Evolutionary conservation across 2,113 vertebrate genomes (phyloP).

Genomic region (Elgaria multicarinata): DNA sequence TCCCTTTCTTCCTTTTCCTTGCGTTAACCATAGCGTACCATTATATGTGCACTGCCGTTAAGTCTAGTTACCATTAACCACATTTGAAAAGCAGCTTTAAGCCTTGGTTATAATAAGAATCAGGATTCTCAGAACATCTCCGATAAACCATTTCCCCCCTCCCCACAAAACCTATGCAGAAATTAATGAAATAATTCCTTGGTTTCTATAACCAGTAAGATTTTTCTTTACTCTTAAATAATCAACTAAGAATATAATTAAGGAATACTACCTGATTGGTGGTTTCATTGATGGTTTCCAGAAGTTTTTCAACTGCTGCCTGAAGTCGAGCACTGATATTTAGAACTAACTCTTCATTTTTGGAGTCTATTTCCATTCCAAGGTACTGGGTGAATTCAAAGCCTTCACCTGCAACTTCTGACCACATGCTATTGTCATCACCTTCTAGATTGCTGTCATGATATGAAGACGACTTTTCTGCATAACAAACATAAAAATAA

Average conservation of each 20-base stretch:
- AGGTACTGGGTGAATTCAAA: slow-evolving; percentile 81
- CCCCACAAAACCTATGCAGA: neutral
- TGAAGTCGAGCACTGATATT: slow-evolving; percentile 89
- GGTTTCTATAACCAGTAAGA: neutral
- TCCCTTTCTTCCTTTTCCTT: neutral
- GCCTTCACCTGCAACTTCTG: slow-evolving; percentile 75
- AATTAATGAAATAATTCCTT: neutral
- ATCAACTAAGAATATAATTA: neutral
- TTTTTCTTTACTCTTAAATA: neutral
- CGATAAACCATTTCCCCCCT: neutral
- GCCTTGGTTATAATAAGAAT: too few species aligned
- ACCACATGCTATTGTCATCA: slow-evolving; percentile 76
- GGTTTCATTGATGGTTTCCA: slow-evolving; percentile 89
- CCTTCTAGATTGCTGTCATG: slow-evolving; percentile 60
- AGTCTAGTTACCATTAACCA: neutral
- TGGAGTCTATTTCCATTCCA: slow-evolving; percentile 81
- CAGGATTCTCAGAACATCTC: neutral
- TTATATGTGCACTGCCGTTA: neutral
- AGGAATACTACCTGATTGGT: slow-evolving; percentile 84
- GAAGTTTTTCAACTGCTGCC: slow-evolving; percentile 88
- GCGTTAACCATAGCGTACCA: neutral
- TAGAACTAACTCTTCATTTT: slow-evolving; percentile 85
- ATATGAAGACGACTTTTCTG: slow-evolving; percentile 69
- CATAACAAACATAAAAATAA: slow-evolving; percentile 39
- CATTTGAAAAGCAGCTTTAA: neutral